These are phyloP conservation scores for Sphaeridia pumilis DNA, from an alignment of 2,888 invertebrate genomes.

Conservation along the genomic window DNA sequence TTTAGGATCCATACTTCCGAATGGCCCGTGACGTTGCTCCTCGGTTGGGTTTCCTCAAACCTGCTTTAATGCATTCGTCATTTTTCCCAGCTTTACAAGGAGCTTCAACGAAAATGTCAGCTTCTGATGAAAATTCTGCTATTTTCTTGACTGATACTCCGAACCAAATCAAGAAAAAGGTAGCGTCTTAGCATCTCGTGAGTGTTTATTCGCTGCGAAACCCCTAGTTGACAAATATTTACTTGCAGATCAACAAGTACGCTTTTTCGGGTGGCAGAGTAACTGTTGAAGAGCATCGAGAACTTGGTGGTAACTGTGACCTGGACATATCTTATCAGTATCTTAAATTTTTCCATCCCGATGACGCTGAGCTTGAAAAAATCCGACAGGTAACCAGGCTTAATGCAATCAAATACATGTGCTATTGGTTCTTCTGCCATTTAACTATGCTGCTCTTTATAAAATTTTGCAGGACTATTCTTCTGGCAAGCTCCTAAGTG, in stretches of 20 bases:
- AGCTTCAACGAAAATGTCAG: constrained; percentile 96
- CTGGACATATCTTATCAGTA: constrained; percentile 94
- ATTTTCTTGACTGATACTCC: constrained; percentile 90
- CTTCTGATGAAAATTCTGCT: constrained; percentile 84
- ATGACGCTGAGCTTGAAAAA: constrained; percentile 70
- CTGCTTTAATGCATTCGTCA: constrained; percentile 70
- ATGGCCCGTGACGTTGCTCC: constrained; percentile 99
- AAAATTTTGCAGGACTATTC: constrained; percentile 55
- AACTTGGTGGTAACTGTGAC: constrained; percentile 85
- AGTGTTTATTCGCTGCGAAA: too few relatives aligned
- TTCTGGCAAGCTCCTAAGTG: constrained; percentile 79
- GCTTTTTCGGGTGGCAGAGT: constrained; percentile 95
- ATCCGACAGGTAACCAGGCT: constrained; percentile 47
- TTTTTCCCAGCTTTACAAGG: constrained; percentile 95
- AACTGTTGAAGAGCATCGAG: constrained; percentile 84
- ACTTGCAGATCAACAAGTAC: constrained; percentile 66
- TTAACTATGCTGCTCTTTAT: not conserved
- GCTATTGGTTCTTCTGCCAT: not conserved
- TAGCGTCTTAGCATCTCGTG: too few relatives aligned
- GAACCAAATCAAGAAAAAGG: constrained; percentile 92
- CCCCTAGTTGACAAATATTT: not conserved
- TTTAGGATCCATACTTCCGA: constrained; percentile 90
- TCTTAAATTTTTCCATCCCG: constrained; percentile 85
- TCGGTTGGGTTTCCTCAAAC: constrained; percentile 71
- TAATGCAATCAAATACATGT: not conserved